Conservation (phyloP, 2,797 vertebrate genomes). For the Holocentrus rufus region DNA sequence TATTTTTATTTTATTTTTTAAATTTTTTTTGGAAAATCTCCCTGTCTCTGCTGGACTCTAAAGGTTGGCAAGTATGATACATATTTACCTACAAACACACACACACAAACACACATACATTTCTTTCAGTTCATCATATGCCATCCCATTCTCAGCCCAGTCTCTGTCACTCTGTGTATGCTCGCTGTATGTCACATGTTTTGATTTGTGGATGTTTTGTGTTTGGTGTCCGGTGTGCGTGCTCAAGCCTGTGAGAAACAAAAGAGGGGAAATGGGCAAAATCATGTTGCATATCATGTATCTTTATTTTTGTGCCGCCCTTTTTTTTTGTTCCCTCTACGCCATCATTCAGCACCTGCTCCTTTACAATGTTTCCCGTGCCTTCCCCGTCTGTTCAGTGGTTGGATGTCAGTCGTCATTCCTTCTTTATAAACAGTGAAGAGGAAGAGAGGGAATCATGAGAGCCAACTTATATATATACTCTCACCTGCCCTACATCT, state of each 20-base stretch:
- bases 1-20: too few relatives aligned
- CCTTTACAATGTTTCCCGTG: constrained; percentile 50
- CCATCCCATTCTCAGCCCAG: constrained; percentile 23
- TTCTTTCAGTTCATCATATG: constrained; percentile 28
- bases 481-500: constrained; percentile 55
- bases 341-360: constrained; percentile 36
- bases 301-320: constrained; percentile 38
- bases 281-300: constrained; percentile 31
- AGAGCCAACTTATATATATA: background rate
- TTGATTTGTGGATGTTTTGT: constrained; percentile 12
- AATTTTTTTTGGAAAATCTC: too few relatives aligned
- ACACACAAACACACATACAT: constrained; percentile 18
- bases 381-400: constrained; percentile 57
- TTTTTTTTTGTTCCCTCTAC: constrained; percentile 26
- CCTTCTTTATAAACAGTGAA: background rate
- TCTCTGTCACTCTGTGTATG: constrained; percentile 9
- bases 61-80: too few relatives aligned
- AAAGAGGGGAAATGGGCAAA: constrained; percentile 7
- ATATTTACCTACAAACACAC: background rate
- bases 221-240: constrained; percentile 16
- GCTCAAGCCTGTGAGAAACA: background rate
- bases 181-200: constrained; percentile 20
- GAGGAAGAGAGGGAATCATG: background rate
- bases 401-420: constrained; percentile 13
- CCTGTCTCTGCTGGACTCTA: too few relatives aligned